These are phyloP conservation scores for Parnassius apollo DNA, from an alignment of 2,888 invertebrate species.

Conservation along the genomic window DNA sequence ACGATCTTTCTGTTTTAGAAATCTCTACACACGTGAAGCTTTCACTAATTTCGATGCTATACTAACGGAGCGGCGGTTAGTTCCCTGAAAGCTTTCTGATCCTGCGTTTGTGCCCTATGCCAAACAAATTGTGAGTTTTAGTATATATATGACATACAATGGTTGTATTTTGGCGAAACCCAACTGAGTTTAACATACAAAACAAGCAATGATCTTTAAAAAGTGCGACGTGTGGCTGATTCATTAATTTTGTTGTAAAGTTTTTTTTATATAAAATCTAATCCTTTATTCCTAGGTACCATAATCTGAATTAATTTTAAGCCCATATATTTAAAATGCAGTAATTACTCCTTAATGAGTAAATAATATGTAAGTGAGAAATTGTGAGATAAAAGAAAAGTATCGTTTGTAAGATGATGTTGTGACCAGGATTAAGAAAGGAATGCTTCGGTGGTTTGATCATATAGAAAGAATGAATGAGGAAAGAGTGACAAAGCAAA, in stretches of 20 bases:
- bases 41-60: constrained; percentile 12
- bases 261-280: constrained; percentile 18
- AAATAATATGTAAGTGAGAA: too few relatives aligned
- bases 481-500: too few relatives aligned
- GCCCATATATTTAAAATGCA: constrained; percentile 3
- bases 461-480: too few relatives aligned
- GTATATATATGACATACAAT: constrained; percentile 38
- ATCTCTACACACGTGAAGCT: constrained; percentile 15
- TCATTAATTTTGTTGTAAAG: constrained; percentile 8
- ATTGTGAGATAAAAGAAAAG: too few relatives aligned
- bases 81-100: constrained; percentile 31
- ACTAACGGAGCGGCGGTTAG: constrained; percentile 27
- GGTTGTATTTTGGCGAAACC: constrained; percentile 22
- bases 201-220: constrained; percentile 37
- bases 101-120: constrained; percentile 19
- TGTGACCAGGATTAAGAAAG: too few relatives aligned
- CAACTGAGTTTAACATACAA: neutral
- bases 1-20: constrained; percentile 10
- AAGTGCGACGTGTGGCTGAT: neutral
- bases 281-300: constrained; percentile 4
- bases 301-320: constrained; percentile 17
- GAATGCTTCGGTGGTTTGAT: too few relatives aligned
- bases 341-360: too few relatives aligned
- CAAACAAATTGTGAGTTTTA: constrained; percentile 11
- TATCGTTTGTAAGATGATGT: too few relatives aligned